A percentile compares a stretch with the other conserved stretches of the same genome.
Conservation (phyloP, 2,113 vertebrate species). For the Nestor notabilis region DNA sequence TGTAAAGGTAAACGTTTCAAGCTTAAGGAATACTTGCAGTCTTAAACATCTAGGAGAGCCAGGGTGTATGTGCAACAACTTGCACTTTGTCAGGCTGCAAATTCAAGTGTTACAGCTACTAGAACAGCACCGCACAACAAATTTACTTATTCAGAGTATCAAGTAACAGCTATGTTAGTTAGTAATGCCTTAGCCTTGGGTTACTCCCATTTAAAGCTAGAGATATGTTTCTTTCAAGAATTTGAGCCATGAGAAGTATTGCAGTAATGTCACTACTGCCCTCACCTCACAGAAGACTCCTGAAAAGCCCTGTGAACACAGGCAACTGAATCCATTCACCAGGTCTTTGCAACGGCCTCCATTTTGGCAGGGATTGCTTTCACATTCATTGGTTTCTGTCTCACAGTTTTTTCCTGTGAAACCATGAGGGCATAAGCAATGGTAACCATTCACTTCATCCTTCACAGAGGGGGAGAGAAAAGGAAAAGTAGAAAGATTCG, state of each 20-base stretch:
- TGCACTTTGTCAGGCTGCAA: background rate
- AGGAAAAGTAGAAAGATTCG: background rate
- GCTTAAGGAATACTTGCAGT: background rate
- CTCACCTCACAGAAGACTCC: slow-evolving; percentile 91
- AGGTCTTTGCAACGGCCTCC: slow-evolving; percentile 82
- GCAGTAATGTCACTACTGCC: background rate
- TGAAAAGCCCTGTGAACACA: slow-evolving; percentile 83
- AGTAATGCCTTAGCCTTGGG: background rate
- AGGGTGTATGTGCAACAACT: background rate
- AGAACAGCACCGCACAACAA: background rate
- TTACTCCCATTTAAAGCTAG: slow-evolving; percentile 17
- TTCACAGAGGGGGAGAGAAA: background rate
- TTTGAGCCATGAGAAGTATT: background rate
- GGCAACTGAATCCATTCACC: slow-evolving; percentile 82
- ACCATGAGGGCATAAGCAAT: slow-evolving; percentile 84
- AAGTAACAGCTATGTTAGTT: background rate
- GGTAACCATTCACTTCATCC: slow-evolving; percentile 81
- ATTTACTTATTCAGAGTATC: slow-evolving; percentile 45
- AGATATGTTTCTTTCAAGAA: background rate
- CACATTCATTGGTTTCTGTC: slow-evolving; percentile 78
- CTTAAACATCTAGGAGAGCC: background rate
- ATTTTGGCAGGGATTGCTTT: slow-evolving; percentile 85
- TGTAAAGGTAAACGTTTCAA: background rate
- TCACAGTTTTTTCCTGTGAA: slow-evolving; percentile 91
- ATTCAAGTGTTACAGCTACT: background rate